A percentile compares a stretch with the other conserved stretches of the same genome.
phyloP scores from a whole-genome alignment of 1,140 invertebrate species.

The Varroa destructor region DNA sequence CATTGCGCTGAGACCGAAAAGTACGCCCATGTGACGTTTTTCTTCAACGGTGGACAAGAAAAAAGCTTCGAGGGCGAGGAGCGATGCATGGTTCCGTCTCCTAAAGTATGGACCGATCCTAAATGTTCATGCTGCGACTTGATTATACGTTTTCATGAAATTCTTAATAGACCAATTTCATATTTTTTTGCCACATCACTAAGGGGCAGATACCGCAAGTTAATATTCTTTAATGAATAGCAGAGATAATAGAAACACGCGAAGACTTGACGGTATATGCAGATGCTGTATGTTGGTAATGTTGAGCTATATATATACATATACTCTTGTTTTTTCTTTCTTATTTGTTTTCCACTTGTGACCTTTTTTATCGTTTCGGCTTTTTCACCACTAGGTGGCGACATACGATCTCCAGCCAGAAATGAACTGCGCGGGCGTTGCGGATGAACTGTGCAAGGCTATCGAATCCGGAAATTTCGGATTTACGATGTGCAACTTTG shows the following conservation, averaged over 20 bases:
- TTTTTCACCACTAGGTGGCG: constrained; percentile 35
- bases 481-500: constrained; percentile 47
- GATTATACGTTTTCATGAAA: too few relatives aligned
- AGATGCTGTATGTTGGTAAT: too few relatives aligned
- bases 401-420: constrained; percentile 45
- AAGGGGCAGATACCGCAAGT: too few relatives aligned
- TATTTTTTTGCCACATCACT: too few relatives aligned
- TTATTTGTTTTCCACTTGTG: too few relatives aligned
- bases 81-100: constrained; percentile 43
- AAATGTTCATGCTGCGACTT: neutral
- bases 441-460: constrained; percentile 42
- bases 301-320: too few relatives aligned
- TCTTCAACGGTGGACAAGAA: constrained; percentile 45
- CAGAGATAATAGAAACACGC: too few relatives aligned
- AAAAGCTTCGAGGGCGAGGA: constrained; percentile 42
- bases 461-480: constrained; percentile 40
- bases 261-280: too few relatives aligned
- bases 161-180: too few relatives aligned
- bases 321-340: too few relatives aligned
- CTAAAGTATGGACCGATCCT: constrained; percentile 37
- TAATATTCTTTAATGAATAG: too few relatives aligned
- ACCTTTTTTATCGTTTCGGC: neutral
- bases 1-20: constrained; percentile 46
- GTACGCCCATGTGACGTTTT: constrained; percentile 46
- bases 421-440: constrained; percentile 43